These are phyloP conservation scores for Cheirogaleus medius DNA, from an alignment of 2,113 vertebrate species.

Conservation along the genomic window DNA sequence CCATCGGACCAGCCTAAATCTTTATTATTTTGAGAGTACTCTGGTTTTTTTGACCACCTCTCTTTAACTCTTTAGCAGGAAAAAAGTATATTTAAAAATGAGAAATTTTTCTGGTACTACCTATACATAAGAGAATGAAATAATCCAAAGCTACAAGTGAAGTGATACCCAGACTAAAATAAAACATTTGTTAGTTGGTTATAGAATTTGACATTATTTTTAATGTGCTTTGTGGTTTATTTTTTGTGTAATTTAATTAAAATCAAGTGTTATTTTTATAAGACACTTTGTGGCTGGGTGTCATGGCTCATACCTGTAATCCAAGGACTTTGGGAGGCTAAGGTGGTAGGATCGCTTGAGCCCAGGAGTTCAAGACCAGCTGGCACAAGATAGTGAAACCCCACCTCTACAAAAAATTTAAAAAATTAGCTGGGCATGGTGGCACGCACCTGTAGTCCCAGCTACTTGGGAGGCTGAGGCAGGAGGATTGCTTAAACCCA, in stretches of 20 bases:
- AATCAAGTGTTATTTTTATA: slow-evolving; percentile 6
- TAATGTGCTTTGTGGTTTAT: neutral
- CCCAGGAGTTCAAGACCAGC: too few relatives aligned
- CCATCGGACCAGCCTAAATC: too few relatives aligned
- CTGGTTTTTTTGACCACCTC: neutral
- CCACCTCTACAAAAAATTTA: too few relatives aligned
- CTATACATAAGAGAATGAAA: slow-evolving; percentile 24
- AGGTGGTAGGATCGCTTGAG: too few relatives aligned
- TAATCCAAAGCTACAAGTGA: neutral
- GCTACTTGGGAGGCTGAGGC: too few relatives aligned
- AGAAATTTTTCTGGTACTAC: neutral
- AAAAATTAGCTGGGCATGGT: too few relatives aligned
- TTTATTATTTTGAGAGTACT: slow-evolving; percentile 27
- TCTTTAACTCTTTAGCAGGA: neutral
- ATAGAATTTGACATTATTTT: neutral
- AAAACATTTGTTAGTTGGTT: neutral
- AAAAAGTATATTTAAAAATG: slow-evolving; percentile 7
- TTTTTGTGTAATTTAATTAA: slow-evolving; percentile 6
- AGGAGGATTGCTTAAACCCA: too few relatives aligned
- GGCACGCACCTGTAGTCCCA: too few relatives aligned
- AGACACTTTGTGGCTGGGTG: neutral
- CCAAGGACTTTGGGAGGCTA: too few relatives aligned
- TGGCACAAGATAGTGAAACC: too few relatives aligned
- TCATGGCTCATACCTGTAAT: too few relatives aligned
- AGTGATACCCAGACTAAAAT: neutral